A percentile compares a stretch with the other conserved stretches of the same genome.
phyloP scores from a whole-genome alignment of 2,113 vertebrate genomes.

The Mirza zaza region DNA sequence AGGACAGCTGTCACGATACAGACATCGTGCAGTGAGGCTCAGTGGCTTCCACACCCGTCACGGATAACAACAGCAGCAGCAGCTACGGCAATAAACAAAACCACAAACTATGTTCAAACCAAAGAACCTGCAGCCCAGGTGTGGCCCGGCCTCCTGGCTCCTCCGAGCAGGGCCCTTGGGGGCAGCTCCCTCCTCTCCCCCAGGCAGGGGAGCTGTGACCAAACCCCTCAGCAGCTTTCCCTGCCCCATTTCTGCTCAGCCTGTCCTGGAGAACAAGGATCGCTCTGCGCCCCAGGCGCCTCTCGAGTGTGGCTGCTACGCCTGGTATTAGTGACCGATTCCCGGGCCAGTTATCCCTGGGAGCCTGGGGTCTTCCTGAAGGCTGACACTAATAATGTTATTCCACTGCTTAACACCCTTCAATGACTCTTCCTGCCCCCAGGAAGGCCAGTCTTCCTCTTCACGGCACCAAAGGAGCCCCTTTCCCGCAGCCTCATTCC shows the following conservation, averaged over 20 bases:
- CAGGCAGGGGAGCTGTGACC: not conserved
- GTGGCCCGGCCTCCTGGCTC: not conserved
- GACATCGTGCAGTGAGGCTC: not conserved
- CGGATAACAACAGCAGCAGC: accelerated
- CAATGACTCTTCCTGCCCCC: not conserved
- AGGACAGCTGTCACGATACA: not conserved
- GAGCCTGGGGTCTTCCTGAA: not conserved
- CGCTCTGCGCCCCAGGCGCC: accelerated
- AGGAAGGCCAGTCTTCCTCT: not conserved
- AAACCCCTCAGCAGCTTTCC: accelerated
- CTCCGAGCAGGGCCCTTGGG: not conserved
- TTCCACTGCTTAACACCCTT: not conserved
- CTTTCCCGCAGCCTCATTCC: not conserved
- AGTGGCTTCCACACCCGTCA: not conserved
- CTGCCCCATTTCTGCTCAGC: too few species aligned
- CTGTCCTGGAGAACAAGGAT: not conserved
- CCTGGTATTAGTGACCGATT: not conserved
- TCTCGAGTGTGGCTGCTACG: accelerated
- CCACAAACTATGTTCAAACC: not conserved
- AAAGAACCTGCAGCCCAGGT: too few species aligned
- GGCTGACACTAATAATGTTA: not conserved
- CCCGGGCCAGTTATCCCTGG: not conserved
- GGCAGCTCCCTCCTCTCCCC: not conserved
- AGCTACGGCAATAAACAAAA: not conserved
- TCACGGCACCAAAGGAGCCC: too few species aligned